These are phyloP conservation scores for Pasiphila rectangulata DNA, from an alignment of 2,888 invertebrate genomes.

Conservation along the genomic window DNA sequence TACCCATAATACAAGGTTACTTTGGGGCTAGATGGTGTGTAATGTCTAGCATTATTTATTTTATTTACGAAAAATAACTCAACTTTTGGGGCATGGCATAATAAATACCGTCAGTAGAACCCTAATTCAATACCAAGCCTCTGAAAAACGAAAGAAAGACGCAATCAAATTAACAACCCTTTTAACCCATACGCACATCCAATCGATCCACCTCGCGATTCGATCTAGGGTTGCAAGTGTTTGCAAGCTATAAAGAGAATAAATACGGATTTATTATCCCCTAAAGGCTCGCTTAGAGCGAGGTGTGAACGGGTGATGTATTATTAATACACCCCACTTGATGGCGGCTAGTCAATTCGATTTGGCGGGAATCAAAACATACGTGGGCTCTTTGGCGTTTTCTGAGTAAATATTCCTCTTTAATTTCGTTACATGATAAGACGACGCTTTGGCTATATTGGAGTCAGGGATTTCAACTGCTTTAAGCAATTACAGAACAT, in stretches of 20 bases:
- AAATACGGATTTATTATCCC: slow-evolving; percentile 81
- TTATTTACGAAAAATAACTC: too few species aligned
- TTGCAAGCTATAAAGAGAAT: slow-evolving; percentile 69
- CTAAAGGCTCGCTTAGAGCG: slow-evolving; percentile 70
- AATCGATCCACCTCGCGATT: slow-evolving; percentile 73
- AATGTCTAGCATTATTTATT: too few species aligned
- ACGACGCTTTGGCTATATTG: too few species aligned
- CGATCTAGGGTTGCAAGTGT: slow-evolving; percentile 66
- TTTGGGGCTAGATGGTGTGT: too few species aligned
- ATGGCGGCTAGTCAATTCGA: slow-evolving; percentile 70
- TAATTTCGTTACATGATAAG: slow-evolving; percentile 3
- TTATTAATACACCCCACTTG: slow-evolving; percentile 71
- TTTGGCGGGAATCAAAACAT: slow-evolving; percentile 69
- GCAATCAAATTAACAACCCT: slow-evolving; percentile 4
- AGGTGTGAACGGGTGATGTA: slow-evolving; percentile 75
- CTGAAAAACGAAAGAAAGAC: slow-evolving; percentile 3
- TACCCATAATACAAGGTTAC: too few species aligned
- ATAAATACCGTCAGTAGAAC: too few species aligned
- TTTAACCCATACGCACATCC: slow-evolving; percentile 39
- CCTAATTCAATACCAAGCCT: too few species aligned
- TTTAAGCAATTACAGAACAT: too few species aligned
- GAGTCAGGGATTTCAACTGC: too few species aligned
- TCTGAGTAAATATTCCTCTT: not conserved
- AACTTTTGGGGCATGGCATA: too few species aligned
- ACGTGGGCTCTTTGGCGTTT: slow-evolving; percentile 37